A percentile compares a stretch with the other conserved stretches of the same genome.
Conservation (phyloP, 2,797 vertebrate genomes). For the Miichthys miiuy region DNA sequence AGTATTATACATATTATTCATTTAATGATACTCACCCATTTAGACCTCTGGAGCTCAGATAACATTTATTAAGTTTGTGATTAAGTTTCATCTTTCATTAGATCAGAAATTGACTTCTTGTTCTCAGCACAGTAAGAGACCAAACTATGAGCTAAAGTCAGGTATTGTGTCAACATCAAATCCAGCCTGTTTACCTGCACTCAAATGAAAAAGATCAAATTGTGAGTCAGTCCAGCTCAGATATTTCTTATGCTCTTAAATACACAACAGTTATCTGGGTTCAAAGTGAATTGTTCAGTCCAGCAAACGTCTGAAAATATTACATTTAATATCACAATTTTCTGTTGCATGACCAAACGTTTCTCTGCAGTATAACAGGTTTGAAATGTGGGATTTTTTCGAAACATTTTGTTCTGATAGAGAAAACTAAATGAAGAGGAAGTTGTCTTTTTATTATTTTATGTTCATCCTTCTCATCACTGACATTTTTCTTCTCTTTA, state of each 20-base stretch:
- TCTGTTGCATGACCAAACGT: too few relatives aligned
- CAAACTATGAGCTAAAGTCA: neutral
- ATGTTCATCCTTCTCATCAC: neutral
- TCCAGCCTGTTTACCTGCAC: neutral
- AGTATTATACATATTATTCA: neutral
- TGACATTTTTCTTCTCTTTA: neutral
- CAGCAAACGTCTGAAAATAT: neutral
- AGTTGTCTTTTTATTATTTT: neutral
- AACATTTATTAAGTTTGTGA: neutral
- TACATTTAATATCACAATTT: neutral
- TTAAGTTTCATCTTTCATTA: neutral
- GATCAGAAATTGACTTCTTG: too few relatives aligned
- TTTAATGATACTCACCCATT: neutral
- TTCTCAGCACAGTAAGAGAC: neutral
- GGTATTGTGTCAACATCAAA: neutral
- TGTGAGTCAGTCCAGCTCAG: neutral
- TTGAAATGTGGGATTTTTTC: neutral
- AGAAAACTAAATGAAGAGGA: neutral
- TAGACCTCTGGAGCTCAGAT: neutral
- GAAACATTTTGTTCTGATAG: neutral
- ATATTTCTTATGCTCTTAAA: neutral
- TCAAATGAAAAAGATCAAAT: neutral
- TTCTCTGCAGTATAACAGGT: neutral
- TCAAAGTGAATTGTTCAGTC: neutral
- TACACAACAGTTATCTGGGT: neutral